Base-by-base conservation (phyloP, 2,888 invertebrate genomes). In the Phaedon cochleariae region DNA sequence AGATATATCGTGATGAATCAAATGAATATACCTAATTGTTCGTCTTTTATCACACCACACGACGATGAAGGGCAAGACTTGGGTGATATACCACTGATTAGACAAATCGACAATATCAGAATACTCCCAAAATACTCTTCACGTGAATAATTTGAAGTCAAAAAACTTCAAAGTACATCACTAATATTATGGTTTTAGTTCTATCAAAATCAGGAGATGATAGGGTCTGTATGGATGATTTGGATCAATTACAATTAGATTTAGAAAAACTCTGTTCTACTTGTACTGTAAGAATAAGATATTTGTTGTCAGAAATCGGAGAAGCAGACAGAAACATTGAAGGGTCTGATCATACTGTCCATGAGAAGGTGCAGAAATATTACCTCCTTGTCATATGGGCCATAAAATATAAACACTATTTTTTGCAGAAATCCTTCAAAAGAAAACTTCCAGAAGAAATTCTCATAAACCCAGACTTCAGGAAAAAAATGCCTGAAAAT, bases 221-320 rank as follows among this genome's bases (percentile, higher is more conserved):
- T 77, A 89, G 90, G 2, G 88, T 96, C 65, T 91, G 90, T 17
- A 92, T 95, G 86, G 96, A n/a, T 75, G 96, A 97, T 79, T 84
- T 97, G 53, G 95, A 96, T 80, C 87, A 89, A 1, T 84, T 97
- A 7, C 97, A 97, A 81, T 84, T 92, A 53, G 97, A 97, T 80
- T 83, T 97, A 53, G 97, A 97, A 83, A 90, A 91, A 17, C 84
- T 97, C 55, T 86, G 96, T 17, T 92, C 94, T 0, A 92, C 91
- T 55, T 92, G 92, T 55, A 94, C 94, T 0, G 88, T 95, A 12
- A 87, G 96, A 59, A 88, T 90, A 72, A 87, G 94, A 71, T 89
- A 90, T 64, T 87, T 96, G n/a, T 91, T 91, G 75, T 86, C 89
- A 1, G 93, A 93, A 84, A 64, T 68, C 45, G 64, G 60, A 7